Evolutionary conservation across 2,113 vertebrate species (phyloP).

Genomic region (Oreochromis aureus): DNA sequence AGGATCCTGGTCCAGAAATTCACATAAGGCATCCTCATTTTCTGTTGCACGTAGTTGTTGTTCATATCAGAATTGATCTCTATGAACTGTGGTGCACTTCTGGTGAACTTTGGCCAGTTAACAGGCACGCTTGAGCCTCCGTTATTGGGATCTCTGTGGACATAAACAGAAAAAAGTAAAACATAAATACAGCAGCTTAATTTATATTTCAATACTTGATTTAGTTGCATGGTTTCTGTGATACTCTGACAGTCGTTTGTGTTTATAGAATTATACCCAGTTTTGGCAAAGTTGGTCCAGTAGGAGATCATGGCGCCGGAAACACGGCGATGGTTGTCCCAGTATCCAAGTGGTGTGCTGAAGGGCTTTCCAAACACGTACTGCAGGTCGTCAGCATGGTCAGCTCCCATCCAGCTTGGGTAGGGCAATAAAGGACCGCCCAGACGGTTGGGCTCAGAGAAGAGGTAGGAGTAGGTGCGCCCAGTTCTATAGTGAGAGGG

Average conservation of each 20-base stretch:
- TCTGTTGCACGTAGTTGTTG: conserved; percentile 59
- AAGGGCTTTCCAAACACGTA: conserved; percentile 93
- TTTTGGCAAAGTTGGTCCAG: conserved; percentile 95
- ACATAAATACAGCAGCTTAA: background rate
- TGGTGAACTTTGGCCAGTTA: conserved; percentile 75
- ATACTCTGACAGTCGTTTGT: background rate
- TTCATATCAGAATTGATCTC: conserved; percentile 75
- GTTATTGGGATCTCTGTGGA: conserved; percentile 80
- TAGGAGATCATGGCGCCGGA: conserved; percentile 86
- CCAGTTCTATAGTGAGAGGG: conserved; percentile 61
- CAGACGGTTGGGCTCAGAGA: conserved; percentile 81
- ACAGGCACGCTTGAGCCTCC: conserved; percentile 72
- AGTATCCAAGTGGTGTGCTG: conserved; percentile 75
- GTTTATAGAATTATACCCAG: conserved; percentile 72
- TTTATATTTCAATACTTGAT: background rate
- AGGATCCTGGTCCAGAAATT: conserved; percentile 74
- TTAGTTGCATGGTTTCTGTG: background rate
- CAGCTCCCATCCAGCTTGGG: conserved; percentile 88
- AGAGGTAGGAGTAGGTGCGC: conserved; percentile 84
- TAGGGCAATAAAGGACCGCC: conserved; percentile 50
- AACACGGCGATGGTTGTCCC: conserved; percentile 74
- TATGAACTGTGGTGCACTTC: conserved; percentile 53
- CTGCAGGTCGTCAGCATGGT: conserved; percentile 89
- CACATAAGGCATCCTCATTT: conserved; percentile 62
- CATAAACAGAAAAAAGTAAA: background rate